Evolutionary conservation across 1,140 invertebrate species (phyloP), one percentile per base, ranked within the genome.

Genomic region (Leptoteleia sp.): DNA sequence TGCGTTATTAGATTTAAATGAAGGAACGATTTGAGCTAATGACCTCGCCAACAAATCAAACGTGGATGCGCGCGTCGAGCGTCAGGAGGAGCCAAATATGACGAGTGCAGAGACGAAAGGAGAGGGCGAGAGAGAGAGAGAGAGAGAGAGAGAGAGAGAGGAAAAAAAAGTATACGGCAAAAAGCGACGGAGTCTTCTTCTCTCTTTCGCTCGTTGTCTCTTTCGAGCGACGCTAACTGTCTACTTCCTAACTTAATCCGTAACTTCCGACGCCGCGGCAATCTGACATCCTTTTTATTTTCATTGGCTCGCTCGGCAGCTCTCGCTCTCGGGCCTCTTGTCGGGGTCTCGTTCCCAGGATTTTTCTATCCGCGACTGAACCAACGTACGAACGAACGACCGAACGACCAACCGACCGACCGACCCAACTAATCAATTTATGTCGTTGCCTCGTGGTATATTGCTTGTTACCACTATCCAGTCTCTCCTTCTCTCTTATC

Each of bases 271-370:
- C 87, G 87, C 87, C 85, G 87, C 87, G 86, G 85, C 88, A 89
- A 89, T 89, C 88, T 89, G 88, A 89, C 88, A 89, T 89, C 88
- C 88, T 89, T 89, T 89, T 89, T 89, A 89, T 89, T 89, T 89
- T 89, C 86, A 89, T 89, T 89, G 84, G 82, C 84, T 85, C 81
- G 78, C 80, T 82, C 79, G 80, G 78, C 76, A 76, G 70, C 81
- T 83, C 81, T 82, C 78, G 79, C 81, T 77, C 70, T 48, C 80
- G 43, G 73, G 55, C 59, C 76, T 79, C 79, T 80, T 79, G 81
- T 82, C 77, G 83, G 85, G 85, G 71, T 85, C 82, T 88, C 85
- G 87, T 89, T 89, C 88, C 88, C 88, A 89, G 87, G 88, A 89
- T 89, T 88, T 88, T 88, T 88, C 86, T 86, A 89, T 87, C 87